A percentile compares a stretch with the other conserved stretches of the same genome.
Conservation (phyloP, 1,140 invertebrate species). For the Scaptomyza montana region DNA sequence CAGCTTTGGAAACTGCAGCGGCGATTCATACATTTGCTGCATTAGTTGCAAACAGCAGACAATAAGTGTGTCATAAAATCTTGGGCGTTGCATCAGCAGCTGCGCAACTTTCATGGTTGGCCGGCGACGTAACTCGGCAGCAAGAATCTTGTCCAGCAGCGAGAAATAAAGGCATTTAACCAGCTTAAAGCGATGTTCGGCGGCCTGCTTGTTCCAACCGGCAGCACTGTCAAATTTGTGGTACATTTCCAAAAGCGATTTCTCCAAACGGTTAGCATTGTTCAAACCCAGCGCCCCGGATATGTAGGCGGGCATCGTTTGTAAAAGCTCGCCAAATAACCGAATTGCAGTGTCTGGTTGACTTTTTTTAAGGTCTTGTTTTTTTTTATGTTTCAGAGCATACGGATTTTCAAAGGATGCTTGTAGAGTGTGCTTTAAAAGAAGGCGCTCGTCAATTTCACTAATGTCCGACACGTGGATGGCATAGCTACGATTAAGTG, state of each 20-base stretch:
- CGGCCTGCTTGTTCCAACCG: neutral
- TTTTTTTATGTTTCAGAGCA: neutral
- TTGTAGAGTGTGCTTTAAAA: constrained; percentile 86
- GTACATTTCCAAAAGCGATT: constrained; percentile 17
- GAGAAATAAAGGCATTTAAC: constrained; percentile 89
- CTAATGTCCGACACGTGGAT: constrained; percentile 94
- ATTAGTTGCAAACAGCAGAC: constrained; percentile 96
- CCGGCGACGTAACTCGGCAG: constrained; percentile 90
- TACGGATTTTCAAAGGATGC: neutral
- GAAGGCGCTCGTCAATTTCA: constrained; percentile 98
- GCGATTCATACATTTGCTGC: constrained; percentile 90
- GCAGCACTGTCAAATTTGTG: constrained; percentile 16
- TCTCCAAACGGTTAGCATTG: constrained; percentile 13
- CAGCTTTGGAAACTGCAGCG: constrained; percentile 94
- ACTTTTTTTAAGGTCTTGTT: no score
- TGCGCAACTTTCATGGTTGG: constrained; percentile 87
- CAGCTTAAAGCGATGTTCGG: constrained; percentile 27
- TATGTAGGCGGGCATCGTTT: constrained; percentile 28
- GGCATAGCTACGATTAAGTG: constrained; percentile 94
- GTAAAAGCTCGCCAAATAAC: constrained; percentile 20
- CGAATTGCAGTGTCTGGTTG: neutral
- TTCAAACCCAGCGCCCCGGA: constrained; percentile 6
- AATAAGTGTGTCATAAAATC: constrained; percentile 94
- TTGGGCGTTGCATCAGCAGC: constrained; percentile 85
- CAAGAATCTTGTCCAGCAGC: constrained; percentile 93